phyloP scores from a whole-genome alignment of 2,888 invertebrate species.

The Beris morrisii region DNA sequence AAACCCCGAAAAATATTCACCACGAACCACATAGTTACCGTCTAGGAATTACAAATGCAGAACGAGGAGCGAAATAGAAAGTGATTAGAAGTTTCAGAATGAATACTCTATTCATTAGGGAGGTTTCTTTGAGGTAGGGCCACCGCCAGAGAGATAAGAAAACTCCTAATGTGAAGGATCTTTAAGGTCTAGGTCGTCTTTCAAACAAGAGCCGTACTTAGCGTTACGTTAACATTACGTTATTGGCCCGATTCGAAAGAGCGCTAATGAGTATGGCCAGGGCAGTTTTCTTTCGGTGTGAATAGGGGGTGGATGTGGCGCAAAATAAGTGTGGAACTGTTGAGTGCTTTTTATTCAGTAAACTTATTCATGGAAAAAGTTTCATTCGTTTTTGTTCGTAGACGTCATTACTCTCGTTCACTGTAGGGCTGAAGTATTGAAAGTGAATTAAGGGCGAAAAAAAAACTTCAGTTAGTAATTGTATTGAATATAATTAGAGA shows the following conservation, averaged over 20 bases:
- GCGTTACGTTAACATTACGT: not conserved
- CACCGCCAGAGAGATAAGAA: conserved; percentile 15
- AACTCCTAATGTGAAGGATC: conserved; percentile 15
- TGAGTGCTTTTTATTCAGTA: conserved; percentile 25
- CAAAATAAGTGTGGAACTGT: conserved; percentile 21
- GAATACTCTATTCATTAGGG: conserved; percentile 29
- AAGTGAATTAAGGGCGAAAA: no score
- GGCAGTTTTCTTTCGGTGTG: not conserved
- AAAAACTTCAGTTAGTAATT: no score
- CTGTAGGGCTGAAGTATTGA: no score
- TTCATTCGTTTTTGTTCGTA: conserved; percentile 1
- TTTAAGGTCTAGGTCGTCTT: not conserved
- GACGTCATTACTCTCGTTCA: no score
- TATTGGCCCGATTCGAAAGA: not conserved
- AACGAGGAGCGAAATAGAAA: conserved; percentile 23
- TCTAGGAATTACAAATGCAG: no score
- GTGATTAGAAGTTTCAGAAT: conserved; percentile 31
- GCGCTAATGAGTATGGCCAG: conserved; percentile 25
- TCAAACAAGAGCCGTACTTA: no score
- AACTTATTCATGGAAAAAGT: conserved; percentile 22
- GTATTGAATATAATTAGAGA: no score
- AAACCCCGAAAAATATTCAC: no score
- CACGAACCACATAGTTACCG: no score
- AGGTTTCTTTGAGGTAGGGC: conserved; percentile 18
- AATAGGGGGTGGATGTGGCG: no score